A percentile compares a stretch with the other conserved stretches of the same genome.
phyloP scores from a whole-genome alignment of 1,140 invertebrate species.

The Nephila pilipes region DNA sequence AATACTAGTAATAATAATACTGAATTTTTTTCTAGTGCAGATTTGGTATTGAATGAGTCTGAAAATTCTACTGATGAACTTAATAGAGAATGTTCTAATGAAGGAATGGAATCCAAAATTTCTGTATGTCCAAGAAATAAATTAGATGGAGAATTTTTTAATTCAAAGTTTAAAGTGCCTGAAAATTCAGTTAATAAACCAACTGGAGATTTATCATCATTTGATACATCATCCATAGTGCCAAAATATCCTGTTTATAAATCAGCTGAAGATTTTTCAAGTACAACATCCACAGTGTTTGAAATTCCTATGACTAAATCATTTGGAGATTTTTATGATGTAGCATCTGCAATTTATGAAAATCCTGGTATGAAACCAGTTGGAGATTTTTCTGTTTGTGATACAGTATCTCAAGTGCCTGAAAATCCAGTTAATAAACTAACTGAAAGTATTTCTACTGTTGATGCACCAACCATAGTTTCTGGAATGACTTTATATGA shows the following conservation, averaged over 20 bases:
- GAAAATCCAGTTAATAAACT: neutral
- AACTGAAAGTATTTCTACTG: neutral
- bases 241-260: neutral
- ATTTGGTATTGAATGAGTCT: neutral
- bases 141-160: neutral
- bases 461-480: neutral
- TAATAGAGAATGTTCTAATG: too few species aligned
- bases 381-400: neutral
- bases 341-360: too few species aligned
- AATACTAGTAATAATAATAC: neutral
- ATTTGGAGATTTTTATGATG: too few species aligned
- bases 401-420: neutral
- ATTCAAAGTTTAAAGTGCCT: neutral
- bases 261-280: neutral
- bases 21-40: neutral
- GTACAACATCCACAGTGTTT: too few species aligned
- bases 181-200: neutral
- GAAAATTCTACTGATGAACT: too few species aligned
- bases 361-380: too few species aligned
- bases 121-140: neutral
- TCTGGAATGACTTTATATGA: neutral
- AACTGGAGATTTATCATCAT: neutral
- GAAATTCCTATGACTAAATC: neutral
- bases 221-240: neutral
- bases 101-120: too few species aligned